phyloP scores from a whole-genome alignment of 2,113 vertebrate genomes.

The Seriola quinqueradiata region DNA sequence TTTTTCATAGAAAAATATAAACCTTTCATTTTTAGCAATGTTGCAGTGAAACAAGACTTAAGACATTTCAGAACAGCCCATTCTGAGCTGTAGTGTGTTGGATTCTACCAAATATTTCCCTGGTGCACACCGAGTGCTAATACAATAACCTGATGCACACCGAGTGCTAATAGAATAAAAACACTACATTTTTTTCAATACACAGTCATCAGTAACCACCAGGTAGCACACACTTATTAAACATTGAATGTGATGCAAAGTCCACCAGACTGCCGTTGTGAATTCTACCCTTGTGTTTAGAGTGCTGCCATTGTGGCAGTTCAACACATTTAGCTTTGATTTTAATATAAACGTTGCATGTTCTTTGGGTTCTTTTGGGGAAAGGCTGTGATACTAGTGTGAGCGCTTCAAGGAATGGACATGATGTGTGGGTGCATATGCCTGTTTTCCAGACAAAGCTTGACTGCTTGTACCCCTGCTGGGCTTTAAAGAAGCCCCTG shows the following conservation, averaged over 20 bases:
- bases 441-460: slow-evolving; percentile 35
- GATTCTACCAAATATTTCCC: neutral
- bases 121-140: neutral
- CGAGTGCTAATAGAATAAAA: neutral
- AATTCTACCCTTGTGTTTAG: neutral
- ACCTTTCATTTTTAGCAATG: neutral
- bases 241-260: neutral
- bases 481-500: slow-evolving; percentile 15
- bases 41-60: neutral
- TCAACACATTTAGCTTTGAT: neutral
- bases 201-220: neutral
- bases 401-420: slow-evolving; percentile 8
- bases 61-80: neutral
- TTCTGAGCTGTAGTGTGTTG: neutral
- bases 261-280: neutral
- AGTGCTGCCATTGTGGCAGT: neutral
- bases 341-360: neutral
- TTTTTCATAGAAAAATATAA: neutral
- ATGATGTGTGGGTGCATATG: slow-evolving; percentile 5
- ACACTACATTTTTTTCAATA: neutral
- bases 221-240: neutral
- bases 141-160: too few relatives aligned
- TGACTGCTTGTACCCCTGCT: slow-evolving; percentile 25
- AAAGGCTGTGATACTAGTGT: neutral
- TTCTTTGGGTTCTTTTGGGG: neutral